phyloP scores from a whole-genome alignment of 2,888 invertebrate genomes.

The Chymomyza fuscimana region DNA sequence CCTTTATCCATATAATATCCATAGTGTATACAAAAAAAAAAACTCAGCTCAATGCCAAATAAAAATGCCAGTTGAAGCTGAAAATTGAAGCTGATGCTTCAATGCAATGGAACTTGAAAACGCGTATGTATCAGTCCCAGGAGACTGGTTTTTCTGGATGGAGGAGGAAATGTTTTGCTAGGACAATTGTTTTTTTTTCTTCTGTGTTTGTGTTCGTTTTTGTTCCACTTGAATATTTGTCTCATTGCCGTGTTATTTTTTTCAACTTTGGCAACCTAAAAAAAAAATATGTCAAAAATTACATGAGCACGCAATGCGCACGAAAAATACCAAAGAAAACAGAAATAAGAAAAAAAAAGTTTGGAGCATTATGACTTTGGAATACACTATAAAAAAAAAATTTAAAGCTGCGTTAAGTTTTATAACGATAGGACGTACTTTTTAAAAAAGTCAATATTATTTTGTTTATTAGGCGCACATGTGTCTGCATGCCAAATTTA shows the following conservation, averaged over 20 bases:
- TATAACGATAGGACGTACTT: no score
- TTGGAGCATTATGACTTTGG: no score
- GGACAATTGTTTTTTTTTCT: slow-evolving; percentile 62
- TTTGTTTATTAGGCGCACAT: no score
- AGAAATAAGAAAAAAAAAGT: background rate
- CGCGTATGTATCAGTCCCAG: slow-evolving; percentile 24
- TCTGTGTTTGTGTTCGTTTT: slow-evolving; percentile 25
- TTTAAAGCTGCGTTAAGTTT: no score
- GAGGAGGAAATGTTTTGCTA: slow-evolving; percentile 6
- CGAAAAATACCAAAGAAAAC: background rate
- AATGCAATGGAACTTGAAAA: background rate
- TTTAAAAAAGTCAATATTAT: no score
- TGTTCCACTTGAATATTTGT: slow-evolving; percentile 59
- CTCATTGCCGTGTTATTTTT: slow-evolving; percentile 51
- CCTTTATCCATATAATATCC: background rate
- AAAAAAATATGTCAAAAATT: slow-evolving; percentile 72
- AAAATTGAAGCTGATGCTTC: no score
- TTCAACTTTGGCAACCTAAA: slow-evolving; percentile 64
- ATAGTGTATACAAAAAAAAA: background rate
- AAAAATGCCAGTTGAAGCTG: background rate
- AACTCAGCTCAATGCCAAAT: background rate
- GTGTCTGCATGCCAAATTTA: no score
- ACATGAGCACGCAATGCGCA: slow-evolving; percentile 1
- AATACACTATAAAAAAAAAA: no score
- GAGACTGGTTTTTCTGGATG: slow-evolving; percentile 49